Conservation (phyloP, 2,797 vertebrate species). For the Caiman crocodilus region DNA sequence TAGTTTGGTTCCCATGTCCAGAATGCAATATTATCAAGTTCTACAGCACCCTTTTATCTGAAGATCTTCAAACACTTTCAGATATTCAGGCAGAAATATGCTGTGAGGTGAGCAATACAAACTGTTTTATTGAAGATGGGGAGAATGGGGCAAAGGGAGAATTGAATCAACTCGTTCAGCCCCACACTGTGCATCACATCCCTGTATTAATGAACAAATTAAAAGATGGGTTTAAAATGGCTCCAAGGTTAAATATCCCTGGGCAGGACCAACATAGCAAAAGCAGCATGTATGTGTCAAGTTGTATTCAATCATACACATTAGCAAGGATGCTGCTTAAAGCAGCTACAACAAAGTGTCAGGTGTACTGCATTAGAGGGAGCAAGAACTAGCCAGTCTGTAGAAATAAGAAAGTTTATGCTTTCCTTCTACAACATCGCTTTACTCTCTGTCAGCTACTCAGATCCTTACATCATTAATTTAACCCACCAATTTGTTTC, state of each 20-base stretch:
- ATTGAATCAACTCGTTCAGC: not conserved
- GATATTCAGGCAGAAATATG: not conserved
- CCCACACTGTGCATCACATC: not conserved
- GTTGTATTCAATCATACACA: not conserved
- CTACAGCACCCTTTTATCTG: not conserved
- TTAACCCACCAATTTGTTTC: not conserved
- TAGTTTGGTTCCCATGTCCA: not conserved
- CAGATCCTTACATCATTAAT: too few relatives aligned
- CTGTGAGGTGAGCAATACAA: not conserved
- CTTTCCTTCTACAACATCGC: not conserved
- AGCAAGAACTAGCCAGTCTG: not conserved
- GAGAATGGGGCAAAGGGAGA: not conserved
- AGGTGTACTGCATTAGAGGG: not conserved
- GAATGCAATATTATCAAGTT: not conserved
- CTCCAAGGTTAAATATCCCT: not conserved
- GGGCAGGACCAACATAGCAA: not conserved
- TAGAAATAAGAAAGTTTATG: not conserved
- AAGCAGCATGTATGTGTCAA: not conserved
- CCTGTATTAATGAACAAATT: not conserved
- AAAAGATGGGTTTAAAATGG: not conserved
- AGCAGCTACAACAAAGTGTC: not conserved
- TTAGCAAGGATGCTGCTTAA: not conserved
- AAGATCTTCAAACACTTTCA: not conserved
- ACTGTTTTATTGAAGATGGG: not conserved
- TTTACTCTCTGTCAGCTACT: not conserved